Evolutionary conservation across 2,888 invertebrate species (phyloP), one percentile per base, ranked within the genome.

Genomic region (Dinocampus coccinellae): DNA sequence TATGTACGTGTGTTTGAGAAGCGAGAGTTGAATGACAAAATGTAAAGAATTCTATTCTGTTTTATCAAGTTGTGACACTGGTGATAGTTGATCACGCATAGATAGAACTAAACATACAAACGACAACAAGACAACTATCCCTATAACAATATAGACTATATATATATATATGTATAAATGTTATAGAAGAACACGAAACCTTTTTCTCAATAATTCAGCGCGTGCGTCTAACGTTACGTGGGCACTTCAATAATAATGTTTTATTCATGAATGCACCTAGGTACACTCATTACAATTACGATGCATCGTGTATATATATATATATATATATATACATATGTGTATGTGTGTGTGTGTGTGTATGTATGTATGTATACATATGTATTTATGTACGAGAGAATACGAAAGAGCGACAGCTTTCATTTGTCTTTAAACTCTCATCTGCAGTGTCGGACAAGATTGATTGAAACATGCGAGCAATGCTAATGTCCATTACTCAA

Each of bases 121-220:
- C 34, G 13, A 7, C 22, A 29, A 29, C 26, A 20, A 63, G 20
- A 47, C 16, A 16, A 55, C 52, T 3, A 65, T 7, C n/a, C n/a
- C n/a, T n/a, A n/a, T 29, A 7, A 29, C 29, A 4, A 29, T n/a
- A n/a, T n/a, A n/a, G n/a, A n/a, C n/a, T n/a, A 29, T 29, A 29
- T 7, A 29, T 29, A 29, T 29, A 29, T 29, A 29, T 7, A 29
- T 29, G 7, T 29, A 29, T 29, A 29, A 29, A 55, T 29, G 29
- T 22, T 22, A 53, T 55, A 65, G 1, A 33, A 36, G 13, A 39
- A 64, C 62, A 62, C 62, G 55, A 53, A 47, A 65, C 29, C 16
- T 34, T 78, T 79, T 79, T 75, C 74, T 75, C 79, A 73, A 81
- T 77, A 77, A 80, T 80, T 80, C 79, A 79, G 73, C 76, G 73